Percentiles rank a stretch among this genome's conserved stretches.
phyloP scores from a whole-genome alignment of 2,113 vertebrate species.

The Chaetorhynchus papuensis region DNA sequence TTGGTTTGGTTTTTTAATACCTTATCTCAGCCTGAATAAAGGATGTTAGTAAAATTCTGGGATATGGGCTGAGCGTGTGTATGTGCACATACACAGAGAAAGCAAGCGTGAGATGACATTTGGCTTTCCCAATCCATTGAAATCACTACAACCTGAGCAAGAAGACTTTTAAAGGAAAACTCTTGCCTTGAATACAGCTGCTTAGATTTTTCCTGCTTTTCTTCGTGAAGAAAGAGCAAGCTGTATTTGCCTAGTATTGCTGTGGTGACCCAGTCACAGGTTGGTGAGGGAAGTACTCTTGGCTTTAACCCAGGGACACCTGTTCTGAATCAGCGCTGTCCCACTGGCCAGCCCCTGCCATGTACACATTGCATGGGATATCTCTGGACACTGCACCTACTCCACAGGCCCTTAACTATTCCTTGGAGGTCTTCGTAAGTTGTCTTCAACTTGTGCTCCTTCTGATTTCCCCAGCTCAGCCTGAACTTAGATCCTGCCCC shows the following conservation, averaged over 20 bases:
- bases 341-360: not conserved
- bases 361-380: accelerated
- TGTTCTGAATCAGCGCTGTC: not conserved
- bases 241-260: not conserved
- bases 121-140: not conserved
- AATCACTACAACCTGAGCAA: not conserved
- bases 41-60: not conserved
- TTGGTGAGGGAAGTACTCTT: not conserved
- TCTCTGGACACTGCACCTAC: not conserved
- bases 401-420: not conserved
- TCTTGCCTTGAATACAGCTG: not conserved
- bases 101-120: not conserved
- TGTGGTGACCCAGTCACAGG: not conserved
- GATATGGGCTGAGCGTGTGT: not conserved
- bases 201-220: not conserved
- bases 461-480: not conserved
- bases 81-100: not conserved
- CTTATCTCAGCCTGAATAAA: not conserved
- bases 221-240: not conserved
- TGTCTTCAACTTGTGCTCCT: not conserved
- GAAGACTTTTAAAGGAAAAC: not conserved
- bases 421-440: not conserved
- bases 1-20: not conserved
- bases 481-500: not conserved
- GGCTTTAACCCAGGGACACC: not conserved